Evolutionary conservation across 2,888 invertebrate genomes (phyloP).

Genomic region (Hedychridium roseum): DNA sequence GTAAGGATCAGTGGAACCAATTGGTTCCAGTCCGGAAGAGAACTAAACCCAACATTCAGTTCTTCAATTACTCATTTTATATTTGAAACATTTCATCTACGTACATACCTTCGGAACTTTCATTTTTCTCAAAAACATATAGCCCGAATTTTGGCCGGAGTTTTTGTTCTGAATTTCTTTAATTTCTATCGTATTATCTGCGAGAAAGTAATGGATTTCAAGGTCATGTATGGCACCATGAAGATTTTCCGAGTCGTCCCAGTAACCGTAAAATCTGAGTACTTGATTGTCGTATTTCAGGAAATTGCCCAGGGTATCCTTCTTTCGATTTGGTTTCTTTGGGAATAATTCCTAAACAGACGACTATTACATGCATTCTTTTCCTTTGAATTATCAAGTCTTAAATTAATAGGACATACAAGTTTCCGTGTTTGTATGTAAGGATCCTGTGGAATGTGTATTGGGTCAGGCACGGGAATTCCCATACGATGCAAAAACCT

Average conservation of each 20-base stretch:
- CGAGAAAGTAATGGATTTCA: conserved; percentile 84
- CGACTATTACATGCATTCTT: conserved; percentile 2
- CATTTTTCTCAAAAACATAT: conserved; percentile 77
- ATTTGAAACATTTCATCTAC: neutral
- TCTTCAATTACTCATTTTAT: neutral
- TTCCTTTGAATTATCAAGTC: neutral
- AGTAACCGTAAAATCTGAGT: conserved; percentile 83
- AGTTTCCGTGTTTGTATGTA: conserved; percentile 45
- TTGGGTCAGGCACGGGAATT: conserved; percentile 80
- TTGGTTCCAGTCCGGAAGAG: conserved; percentile 40
- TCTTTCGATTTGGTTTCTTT: conserved; percentile 68
- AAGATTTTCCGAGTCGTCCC: conserved; percentile 84
- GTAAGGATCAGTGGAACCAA: conserved; percentile 65
- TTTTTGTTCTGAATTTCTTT: conserved; percentile 76
- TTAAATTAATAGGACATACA: conserved; percentile 33
- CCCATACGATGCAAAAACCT: conserved; percentile 86
- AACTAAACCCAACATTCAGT: conserved; percentile 18
- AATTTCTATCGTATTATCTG: conserved; percentile 90
- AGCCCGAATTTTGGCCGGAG: conserved; percentile 75
- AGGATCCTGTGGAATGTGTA: conserved; percentile 66
- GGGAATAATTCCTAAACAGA: conserved; percentile 45
- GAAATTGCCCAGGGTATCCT: conserved; percentile 80
- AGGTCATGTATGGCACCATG: conserved; percentile 81
- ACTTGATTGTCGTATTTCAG: conserved; percentile 81
- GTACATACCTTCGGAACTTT: conserved; percentile 80